phyloP scores from a whole-genome alignment of 2,797 vertebrate genomes.

The Propithecus perrieri region DNA sequence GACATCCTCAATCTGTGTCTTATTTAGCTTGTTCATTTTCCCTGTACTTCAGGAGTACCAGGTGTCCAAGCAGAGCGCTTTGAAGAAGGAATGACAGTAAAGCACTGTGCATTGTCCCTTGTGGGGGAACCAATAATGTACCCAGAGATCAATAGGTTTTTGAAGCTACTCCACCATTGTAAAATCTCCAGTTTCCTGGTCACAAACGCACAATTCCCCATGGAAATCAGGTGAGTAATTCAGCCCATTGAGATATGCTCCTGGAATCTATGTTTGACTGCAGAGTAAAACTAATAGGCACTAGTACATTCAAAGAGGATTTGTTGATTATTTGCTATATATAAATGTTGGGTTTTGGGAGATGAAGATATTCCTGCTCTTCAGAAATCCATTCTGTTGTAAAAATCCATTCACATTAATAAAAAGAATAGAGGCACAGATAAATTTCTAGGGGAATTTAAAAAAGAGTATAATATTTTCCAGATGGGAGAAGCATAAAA shows the following conservation, averaged over 20 bases:
- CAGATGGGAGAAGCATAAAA: not conserved
- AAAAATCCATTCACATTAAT: not conserved
- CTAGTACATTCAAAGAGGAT: too few species aligned
- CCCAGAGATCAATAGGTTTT: constrained; percentile 93
- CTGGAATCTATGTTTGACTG: not conserved
- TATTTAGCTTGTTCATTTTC: not conserved
- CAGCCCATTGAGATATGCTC: not conserved
- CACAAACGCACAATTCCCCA: constrained; percentile 96
- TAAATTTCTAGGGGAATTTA: not conserved
- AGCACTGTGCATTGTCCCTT: constrained; percentile 95
- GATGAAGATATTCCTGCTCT: not conserved
- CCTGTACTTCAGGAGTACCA: constrained; percentile 88
- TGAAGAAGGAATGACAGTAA: constrained; percentile 90
- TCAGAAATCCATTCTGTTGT: not conserved
- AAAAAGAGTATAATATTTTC: not conserved
- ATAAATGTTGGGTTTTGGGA: not conserved
- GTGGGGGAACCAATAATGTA: constrained; percentile 99
- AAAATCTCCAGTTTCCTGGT: constrained; percentile 96
- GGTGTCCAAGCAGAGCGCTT: constrained; percentile 91
- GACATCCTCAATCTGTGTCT: not conserved
- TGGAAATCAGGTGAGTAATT: constrained; percentile 91
- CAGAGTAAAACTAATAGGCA: not conserved
- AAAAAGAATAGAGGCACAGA: not conserved
- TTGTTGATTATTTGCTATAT: not conserved
- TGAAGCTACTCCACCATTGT: constrained; percentile 91